Percentiles rank a stretch among this genome's conserved stretches.
Evolutionary conservation across 1,140 invertebrate species (phyloP).

Genomic region (Agraylea sexmaculata): DNA sequence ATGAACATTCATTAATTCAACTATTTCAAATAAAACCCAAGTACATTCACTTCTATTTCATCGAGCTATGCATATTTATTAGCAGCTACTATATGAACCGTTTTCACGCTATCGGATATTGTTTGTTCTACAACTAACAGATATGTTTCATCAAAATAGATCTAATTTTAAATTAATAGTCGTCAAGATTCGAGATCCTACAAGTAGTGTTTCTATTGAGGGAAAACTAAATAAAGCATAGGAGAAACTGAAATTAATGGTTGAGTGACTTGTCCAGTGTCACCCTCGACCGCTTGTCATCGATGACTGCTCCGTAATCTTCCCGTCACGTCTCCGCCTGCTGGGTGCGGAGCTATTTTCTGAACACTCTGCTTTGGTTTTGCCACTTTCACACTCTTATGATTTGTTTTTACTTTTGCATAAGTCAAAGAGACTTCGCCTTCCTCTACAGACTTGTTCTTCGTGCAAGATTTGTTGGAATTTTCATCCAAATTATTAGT

Average conservation of each 20-base stretch:
- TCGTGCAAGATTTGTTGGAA: constrained; percentile 25
- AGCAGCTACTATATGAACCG: no score
- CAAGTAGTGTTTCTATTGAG: constrained; percentile 5
- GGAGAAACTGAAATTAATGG: constrained; percentile 8
- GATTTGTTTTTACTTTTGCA: constrained; percentile 3
- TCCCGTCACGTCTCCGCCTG: constrained; percentile 14
- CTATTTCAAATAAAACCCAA: no score
- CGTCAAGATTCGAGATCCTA: neutral
- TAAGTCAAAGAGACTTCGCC: constrained; percentile 17
- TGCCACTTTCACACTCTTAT: constrained; percentile 6
- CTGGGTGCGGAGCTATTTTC: constrained; percentile 23
- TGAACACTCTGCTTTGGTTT: constrained; percentile 12
- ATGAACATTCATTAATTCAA: no score
- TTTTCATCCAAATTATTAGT: constrained; percentile 16
- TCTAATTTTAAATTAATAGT: constrained; percentile 3
- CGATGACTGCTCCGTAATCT: constrained; percentile 19
- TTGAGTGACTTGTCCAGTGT: constrained; percentile 9
- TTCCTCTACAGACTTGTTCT: constrained; percentile 23
- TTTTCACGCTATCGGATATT: no score
- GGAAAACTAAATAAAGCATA: constrained; percentile 18
- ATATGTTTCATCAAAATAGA: neutral
- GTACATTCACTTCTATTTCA: no score
- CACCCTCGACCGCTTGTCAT: constrained; percentile 19
- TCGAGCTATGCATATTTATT: no score
- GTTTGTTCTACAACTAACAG: neutral